Evolutionary conservation across 2,888 invertebrate genomes (phyloP).

Genomic region (Noctua janthina): DNA sequence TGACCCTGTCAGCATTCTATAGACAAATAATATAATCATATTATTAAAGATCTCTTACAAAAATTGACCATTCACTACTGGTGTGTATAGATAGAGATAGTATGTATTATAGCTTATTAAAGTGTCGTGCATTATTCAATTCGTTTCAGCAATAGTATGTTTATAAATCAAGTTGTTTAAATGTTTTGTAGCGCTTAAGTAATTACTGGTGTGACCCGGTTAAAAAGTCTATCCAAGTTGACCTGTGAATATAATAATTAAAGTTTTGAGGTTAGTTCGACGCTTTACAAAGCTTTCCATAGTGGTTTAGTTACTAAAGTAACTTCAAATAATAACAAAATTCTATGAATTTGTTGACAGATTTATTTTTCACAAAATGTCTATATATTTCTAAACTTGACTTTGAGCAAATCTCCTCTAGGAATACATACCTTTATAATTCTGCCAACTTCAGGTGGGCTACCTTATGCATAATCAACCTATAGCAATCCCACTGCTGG

Average conservation of each 20-base stretch:
- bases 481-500: background rate
- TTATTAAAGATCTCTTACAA: too few relatives aligned
- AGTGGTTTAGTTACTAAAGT: background rate
- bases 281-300: conserved; percentile 1
- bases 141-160: background rate
- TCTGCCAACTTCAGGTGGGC: background rate
- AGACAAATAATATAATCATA: too few relatives aligned
- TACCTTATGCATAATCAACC: background rate
- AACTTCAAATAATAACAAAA: background rate
- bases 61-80: too few relatives aligned
- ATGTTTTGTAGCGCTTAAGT: conserved; percentile 18
- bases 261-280: background rate
- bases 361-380: background rate
- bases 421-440: background rate
- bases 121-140: background rate
- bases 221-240: background rate
- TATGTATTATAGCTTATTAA: background rate
- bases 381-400: background rate
- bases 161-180: background rate
- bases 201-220: conserved; percentile 40
- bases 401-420: background rate
- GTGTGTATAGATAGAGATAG: too few relatives aligned
- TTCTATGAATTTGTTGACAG: background rate
- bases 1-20: too few relatives aligned
- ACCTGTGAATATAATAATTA: background rate